Conservation (phyloP, 2,888 invertebrate genomes). For the Cryptosula pallasiana region DNA sequence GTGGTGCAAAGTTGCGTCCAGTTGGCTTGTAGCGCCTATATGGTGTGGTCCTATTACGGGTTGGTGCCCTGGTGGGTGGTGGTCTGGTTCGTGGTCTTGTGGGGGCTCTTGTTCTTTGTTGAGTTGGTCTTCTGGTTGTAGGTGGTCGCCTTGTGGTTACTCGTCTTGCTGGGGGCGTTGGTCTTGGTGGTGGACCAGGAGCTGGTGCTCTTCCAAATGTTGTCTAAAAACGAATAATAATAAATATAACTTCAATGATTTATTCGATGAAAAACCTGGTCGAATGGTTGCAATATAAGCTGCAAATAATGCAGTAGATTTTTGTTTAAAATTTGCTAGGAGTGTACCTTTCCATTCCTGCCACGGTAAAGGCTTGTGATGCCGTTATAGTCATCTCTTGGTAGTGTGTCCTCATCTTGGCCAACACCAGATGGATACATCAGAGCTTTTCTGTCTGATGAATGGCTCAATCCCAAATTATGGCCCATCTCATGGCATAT, state of each 20-base stretch:
- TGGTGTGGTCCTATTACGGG: not conserved
- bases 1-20: conserved; percentile 1
- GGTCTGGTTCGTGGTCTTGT: not conserved
- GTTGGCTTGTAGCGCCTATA: not conserved
- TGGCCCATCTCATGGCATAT: conserved; percentile 22
- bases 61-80: not conserved
- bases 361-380: conserved; percentile 7
- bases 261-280: too few relatives aligned
- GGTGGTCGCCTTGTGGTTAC: not conserved
- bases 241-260: not conserved
- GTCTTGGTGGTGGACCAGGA: not conserved
- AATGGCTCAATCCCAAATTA: conserved; percentile 13
- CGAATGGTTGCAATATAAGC: too few relatives aligned
- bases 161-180: not conserved
- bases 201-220: not conserved
- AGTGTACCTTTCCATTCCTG: conserved; percentile 13
- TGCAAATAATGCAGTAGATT: too few relatives aligned
- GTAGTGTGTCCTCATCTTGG: conserved; percentile 2
- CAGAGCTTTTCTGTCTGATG: not conserved
- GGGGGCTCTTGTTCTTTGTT: not conserved
- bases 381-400: conserved; percentile 1
- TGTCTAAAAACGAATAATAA: not conserved
- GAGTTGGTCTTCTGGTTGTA: not conserved
- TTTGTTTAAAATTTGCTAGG: too few relatives aligned
- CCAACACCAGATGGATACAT: conserved; percentile 20